phyloP scores from a whole-genome alignment of 2,113 vertebrate genomes.

The Ciconia boyciana region DNA sequence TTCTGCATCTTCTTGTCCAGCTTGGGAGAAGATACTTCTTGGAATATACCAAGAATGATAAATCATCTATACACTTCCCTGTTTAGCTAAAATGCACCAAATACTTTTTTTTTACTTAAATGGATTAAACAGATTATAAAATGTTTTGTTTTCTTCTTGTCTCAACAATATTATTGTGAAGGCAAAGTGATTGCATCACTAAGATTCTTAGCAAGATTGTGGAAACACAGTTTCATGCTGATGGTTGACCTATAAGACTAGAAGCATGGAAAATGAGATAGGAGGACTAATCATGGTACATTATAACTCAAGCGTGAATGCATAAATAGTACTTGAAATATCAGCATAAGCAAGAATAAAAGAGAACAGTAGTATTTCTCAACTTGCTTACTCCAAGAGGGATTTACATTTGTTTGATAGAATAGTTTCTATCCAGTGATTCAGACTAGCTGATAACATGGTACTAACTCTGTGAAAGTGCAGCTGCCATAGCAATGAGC shows the following conservation, averaged over 20 bases:
- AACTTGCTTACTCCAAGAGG: background rate
- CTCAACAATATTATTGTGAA: background rate
- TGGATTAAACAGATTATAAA: background rate
- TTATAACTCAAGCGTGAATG: background rate
- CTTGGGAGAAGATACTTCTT: background rate
- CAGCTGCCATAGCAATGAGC: background rate
- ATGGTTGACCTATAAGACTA: background rate
- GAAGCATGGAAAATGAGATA: background rate
- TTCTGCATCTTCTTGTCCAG: background rate
- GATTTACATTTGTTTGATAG: background rate
- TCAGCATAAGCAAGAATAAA: background rate
- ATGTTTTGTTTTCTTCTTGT: background rate
- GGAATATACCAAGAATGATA: background rate
- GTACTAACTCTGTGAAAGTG: background rate
- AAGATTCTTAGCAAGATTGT: background rate
- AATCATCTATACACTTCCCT: background rate
- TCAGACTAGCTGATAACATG: background rate
- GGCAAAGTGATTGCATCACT: background rate
- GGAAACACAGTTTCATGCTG: background rate
- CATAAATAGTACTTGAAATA: background rate
- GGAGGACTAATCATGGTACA: background rate
- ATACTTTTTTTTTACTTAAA: background rate
- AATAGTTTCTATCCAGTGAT: background rate
- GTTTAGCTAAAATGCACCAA: background rate
- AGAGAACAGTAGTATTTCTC: background rate